Conservation (phyloP, 2,113 vertebrate species). For the Alces alces region DNA sequence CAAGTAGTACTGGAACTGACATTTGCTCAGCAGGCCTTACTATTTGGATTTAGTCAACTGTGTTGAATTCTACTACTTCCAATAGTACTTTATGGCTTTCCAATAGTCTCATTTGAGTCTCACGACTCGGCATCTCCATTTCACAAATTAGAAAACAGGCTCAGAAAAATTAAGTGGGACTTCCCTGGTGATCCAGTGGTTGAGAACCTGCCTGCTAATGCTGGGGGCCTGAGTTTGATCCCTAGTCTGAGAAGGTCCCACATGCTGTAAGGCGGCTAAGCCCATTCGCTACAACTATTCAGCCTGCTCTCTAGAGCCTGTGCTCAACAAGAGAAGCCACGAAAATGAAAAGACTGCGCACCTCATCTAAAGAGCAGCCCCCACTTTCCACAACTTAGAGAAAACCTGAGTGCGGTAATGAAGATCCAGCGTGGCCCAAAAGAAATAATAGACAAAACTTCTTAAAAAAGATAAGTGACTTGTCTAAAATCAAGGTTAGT, state of each 20-base stretch:
- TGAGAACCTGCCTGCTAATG: not conserved
- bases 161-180: not conserved
- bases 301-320: not conserved
- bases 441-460: not conserved
- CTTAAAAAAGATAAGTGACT: not conserved
- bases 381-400: not conserved
- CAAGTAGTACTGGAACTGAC: not conserved
- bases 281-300: not conserved
- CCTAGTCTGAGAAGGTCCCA: not conserved
- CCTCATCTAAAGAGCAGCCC: not conserved
- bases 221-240: not conserved
- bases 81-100: not conserved
- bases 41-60: not conserved
- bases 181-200: not conserved
- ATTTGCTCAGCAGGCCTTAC: not conserved
- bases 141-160: not conserved
- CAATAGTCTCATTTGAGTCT: not conserved
- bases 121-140: not conserved
- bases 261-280: not conserved
- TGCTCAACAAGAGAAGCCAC: not conserved
- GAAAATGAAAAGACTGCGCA: fast-evolving
- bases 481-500: not conserved
- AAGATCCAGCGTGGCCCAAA: fast-evolving
- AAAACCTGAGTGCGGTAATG: not conserved
- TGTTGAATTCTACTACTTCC: not conserved